Base-by-base conservation (phyloP, 2,888 invertebrate genomes). In the Epinotia bilunana region DNA sequence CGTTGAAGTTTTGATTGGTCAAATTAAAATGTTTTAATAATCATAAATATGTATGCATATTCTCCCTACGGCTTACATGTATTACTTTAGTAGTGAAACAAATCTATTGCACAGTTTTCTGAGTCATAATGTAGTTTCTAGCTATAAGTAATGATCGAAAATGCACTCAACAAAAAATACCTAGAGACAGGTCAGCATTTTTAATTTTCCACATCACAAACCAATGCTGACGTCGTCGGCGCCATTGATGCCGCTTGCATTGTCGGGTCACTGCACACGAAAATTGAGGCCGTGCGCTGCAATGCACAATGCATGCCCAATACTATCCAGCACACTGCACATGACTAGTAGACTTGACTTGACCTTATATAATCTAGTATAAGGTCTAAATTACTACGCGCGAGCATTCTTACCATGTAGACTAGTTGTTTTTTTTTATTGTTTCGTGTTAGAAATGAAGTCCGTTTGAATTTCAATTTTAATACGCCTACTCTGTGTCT, bases 241-340 rank as follows among this genome's bases (percentile, higher is more conserved):
- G 55, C 67, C 71, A 67, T 46, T 62, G 71, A 28, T 62, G 67
- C 57, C 46, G 70, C 28, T 28, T 63, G 33, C 62, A 65, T 76
- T 79, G 81, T 79, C 87, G 86, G 89, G 87, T 90, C 90, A 89
- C 80, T 81, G 90, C 85, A 85, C 89, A 90, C 80, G 82, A 83
- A 86, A 88, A 90, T 89, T 87, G 88, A 88, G 91, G 90, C 85
- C 89, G 77, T 20, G 64, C 58, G 70, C 69, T 70, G 70, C 63
- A 28, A 28, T 76, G 64, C 78, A 77, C 78, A 80, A 70, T 73
- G 75, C 77, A 77, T 73, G 74, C 71, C 39, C 63, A 63, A 53
- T 64, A 73, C 63, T 39, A 43, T 67, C 18, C 55, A 55, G 61
- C 18, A 53, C 43, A 28, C 23, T 43, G 53, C 71, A 62, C 53